A percentile compares a stretch with the other conserved stretches of the same genome.
These are phyloP conservation scores for Grammomys dolichurus DNA, from an alignment of 2,113 vertebrate genomes.

Conservation along the genomic window DNA sequence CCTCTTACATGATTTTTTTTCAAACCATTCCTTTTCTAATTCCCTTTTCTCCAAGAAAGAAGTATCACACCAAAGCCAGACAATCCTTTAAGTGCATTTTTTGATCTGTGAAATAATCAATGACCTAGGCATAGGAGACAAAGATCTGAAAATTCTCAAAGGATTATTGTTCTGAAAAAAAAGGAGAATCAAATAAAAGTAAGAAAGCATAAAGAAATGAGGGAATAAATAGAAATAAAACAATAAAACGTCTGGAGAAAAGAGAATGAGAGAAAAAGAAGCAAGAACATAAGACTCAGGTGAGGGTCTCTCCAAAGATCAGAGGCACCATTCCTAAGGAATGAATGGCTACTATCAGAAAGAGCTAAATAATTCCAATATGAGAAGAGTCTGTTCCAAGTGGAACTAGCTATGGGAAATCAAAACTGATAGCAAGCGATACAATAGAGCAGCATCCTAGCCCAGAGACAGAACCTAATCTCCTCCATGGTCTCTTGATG, in stretches of 20 bases:
- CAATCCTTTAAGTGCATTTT: not conserved
- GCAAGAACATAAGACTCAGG: not conserved
- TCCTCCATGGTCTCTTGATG: not conserved
- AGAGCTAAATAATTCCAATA: not conserved
- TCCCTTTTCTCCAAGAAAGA: not conserved
- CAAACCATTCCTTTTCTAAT: accelerated
- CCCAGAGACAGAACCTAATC: not conserved
- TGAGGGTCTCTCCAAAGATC: not conserved
- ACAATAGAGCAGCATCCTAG: not conserved
- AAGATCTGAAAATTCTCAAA: not conserved
- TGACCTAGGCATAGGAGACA: not conserved
- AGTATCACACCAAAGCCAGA: not conserved
- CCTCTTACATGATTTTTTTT: not conserved
- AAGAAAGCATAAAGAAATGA: not conserved
- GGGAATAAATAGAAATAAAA: not conserved
- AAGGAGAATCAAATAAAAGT: constrained; percentile 1
- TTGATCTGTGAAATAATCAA: not conserved
- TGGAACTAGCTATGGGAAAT: not conserved
- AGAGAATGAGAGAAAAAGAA: not conserved
- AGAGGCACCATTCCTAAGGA: not conserved
- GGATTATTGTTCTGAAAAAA: not conserved
- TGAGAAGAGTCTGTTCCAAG: not conserved
- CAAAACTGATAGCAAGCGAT: not conserved
- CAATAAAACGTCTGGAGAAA: not conserved
- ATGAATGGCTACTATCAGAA: not conserved